Conservation (phyloP, 2,797 vertebrate species). For the Coregonus ussuriensis region DNA sequence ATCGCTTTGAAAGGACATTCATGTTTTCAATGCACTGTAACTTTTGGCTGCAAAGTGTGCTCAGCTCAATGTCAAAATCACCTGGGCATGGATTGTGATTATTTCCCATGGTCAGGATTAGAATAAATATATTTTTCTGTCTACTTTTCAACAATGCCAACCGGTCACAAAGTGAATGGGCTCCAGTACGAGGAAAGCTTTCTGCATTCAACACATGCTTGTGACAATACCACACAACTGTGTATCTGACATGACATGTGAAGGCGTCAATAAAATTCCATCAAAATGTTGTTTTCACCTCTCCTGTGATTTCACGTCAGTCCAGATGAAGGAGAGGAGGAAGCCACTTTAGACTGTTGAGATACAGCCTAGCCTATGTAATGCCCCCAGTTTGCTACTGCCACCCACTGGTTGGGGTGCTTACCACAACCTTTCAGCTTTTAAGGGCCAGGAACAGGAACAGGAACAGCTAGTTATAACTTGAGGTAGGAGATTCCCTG, state of each 20-base stretch:
- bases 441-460: not conserved
- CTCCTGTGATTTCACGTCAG: no score
- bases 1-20: not conserved
- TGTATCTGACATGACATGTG: not conserved
- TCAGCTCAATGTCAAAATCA: not conserved
- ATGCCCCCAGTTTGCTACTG: constrained; percentile 15
- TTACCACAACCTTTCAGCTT: not conserved
- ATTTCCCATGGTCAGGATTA: not conserved
- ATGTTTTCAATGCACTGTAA: no score
- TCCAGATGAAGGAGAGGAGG: no score
- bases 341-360: no score
- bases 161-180: not conserved
- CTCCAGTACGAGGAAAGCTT: not conserved
- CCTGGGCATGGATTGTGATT: not conserved
- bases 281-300: no score
- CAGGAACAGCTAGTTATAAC: not conserved
- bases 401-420: constrained; percentile 17
- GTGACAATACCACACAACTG: not conserved
- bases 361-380: no score
- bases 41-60: not conserved
- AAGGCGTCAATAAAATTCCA: no score
- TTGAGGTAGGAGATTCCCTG: not conserved
- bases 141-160: not conserved
- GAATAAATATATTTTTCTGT: not conserved
- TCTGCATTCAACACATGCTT: not conserved